Percentiles rank a stretch among this genome's conserved stretches.
Conservation (phyloP, 2,888 invertebrate species). For the Tanytarsus gracilentus region DNA sequence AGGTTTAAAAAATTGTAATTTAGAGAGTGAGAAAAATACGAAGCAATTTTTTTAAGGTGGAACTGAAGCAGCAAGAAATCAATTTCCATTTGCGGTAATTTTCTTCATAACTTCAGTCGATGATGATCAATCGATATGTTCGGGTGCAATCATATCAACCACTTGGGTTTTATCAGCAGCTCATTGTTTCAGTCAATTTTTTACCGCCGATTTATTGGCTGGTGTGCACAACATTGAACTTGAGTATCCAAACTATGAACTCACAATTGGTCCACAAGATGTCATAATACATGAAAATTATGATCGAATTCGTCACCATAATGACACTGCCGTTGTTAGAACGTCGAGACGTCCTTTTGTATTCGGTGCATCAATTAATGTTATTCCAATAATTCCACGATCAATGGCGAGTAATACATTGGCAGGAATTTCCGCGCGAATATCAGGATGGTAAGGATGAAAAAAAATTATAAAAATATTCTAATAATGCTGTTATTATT, state of each 20-base stretch:
- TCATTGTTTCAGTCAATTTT: conserved; percentile 8
- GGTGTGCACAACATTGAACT: conserved; percentile 8
- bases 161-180: conserved; percentile 22
- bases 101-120: conserved; percentile 3
- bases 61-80: conserved; percentile 14
- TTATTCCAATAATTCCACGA: not conserved
- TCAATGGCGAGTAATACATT: not conserved
- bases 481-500: not conserved
- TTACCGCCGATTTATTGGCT: conserved; percentile 6
- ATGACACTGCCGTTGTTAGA: conserved; percentile 17
- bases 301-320: not conserved
- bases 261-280: not conserved
- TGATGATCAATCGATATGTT: conserved; percentile 14
- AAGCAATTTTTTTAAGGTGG: conserved; percentile 13
- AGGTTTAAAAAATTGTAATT: not conserved
- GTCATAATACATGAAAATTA: not conserved
- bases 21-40: not conserved
- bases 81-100: conserved; percentile 13
- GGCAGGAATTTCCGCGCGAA: not conserved
- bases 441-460: conserved; percentile 14
- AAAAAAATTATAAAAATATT: not conserved
- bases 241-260: conserved; percentile 12
- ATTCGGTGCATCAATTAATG: not conserved
- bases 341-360: conserved; percentile 2
- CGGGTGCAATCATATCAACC: conserved; percentile 20